These are phyloP conservation scores for Babyrousa celebensis DNA, from an alignment of 2,797 vertebrate genomes.

Conservation along the genomic window DNA sequence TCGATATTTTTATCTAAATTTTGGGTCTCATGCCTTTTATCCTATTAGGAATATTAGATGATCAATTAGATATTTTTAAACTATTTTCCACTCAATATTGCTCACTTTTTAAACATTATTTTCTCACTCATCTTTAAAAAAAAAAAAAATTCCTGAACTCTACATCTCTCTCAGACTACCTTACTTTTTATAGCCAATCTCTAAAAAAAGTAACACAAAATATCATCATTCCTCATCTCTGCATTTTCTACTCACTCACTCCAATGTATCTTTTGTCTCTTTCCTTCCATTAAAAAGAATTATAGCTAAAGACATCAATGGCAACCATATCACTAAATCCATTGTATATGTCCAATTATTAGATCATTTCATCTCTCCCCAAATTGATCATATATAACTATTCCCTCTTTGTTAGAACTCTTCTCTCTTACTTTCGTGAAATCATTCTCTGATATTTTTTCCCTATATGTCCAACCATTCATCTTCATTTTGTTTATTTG, in stretches of 20 bases:
- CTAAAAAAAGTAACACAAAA: neutral
- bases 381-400: neutral
- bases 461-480: neutral
- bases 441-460: neutral
- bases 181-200: neutral
- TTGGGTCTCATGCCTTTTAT: neutral
- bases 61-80: neutral
- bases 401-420: neutral
- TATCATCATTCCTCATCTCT: neutral
- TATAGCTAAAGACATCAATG: neutral
- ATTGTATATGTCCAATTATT: neutral
- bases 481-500: neutral
- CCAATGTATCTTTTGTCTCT: neutral
- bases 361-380: neutral
- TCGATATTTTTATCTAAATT: neutral
- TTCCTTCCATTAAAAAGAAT: neutral
- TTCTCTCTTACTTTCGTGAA: neutral
- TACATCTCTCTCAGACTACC: neutral
- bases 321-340: neutral
- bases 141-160: neutral
- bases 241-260: neutral
- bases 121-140: neutral
- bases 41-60: neutral
- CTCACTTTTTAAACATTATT: neutral
- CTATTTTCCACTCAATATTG: neutral